Base-by-base conservation (phyloP, 2,888 invertebrate species). In the Vanessa cardui region DNA sequence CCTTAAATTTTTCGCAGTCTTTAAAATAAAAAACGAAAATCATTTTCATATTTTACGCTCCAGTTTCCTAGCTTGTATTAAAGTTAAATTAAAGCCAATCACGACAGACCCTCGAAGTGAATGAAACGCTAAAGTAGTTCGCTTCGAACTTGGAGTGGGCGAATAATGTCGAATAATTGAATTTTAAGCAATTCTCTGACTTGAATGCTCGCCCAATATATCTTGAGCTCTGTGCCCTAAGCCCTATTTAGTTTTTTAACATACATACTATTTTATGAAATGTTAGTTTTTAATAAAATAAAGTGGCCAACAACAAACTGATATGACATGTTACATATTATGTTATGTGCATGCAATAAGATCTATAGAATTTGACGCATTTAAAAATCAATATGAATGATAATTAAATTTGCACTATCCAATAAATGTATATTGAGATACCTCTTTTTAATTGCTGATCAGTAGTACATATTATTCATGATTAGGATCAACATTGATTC, bases 121-220 rank as follows among this genome's bases (percentile, higher is more conserved):
- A 79, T 78, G 78, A 80, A 83, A 77, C 76, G 73, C 66, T 79
- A 83, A 83, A 86, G 84, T 84, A 84, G 78, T 76, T 75, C 77
- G 73, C 78, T 81, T 75, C 79, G 80, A 87, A 85, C 83, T 86
- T 82, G 70, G 77, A 83, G 78, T 72, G 76, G 78, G 73, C 77
- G 82, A 86, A 87, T 87, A 88, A 87, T 85, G 83, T 85, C 72
- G 74, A 76, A 86, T 88, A 88, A 88, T 88, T 83, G 85, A 88
- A 85, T 88, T 87, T 88, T 82, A 84, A 86, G 85, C 86, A 84
- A 86, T 85, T 86, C 84, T 74, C 65, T 59, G 46, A 60, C 50
- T 65, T 45, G 46, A 60, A 49, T 20, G 31, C 52, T 20, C 54
- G 44, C 45, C 50, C 60, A 65, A 60, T 65, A 50, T 59, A 59